phyloP scores from a whole-genome alignment of 2,113 vertebrate genomes.

The Setophaga kirtlandii region DNA sequence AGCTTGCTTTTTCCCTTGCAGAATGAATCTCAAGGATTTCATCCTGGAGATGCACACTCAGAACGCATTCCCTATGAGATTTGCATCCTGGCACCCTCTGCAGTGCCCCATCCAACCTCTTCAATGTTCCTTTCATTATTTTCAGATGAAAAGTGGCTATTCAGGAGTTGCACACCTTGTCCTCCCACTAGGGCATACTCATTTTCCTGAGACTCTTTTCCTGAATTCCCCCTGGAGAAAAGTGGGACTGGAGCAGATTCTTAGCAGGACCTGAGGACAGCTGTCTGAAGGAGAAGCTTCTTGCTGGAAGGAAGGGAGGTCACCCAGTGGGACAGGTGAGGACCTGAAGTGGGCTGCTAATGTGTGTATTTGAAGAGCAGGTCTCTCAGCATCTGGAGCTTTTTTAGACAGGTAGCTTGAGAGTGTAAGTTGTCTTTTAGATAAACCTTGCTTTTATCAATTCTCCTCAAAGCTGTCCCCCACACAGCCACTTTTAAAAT shows the following conservation, averaged over 20 bases:
- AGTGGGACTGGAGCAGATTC: not conserved
- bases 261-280: not conserved
- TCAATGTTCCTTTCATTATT: not conserved
- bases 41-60: not conserved
- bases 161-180: not conserved
- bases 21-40: not conserved
- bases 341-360: not conserved
- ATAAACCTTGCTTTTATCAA: not conserved
- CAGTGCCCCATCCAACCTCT: not conserved
- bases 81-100: rapidly evolving
- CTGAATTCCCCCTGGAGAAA: not conserved
- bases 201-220: not conserved
- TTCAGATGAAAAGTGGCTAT: not conserved
- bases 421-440: not conserved
- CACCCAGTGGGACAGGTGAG: rapidly evolving
- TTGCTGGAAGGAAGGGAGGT: not conserved
- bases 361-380: not conserved
- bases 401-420: not conserved
- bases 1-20: not conserved
- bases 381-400: not conserved
- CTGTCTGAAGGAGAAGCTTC: not conserved
- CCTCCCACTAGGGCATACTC: not conserved
- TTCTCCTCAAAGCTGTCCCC: not conserved
- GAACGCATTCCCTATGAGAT: rapidly evolving
- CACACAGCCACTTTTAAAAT: not conserved